These are phyloP conservation scores for Philereme transversata DNA, from an alignment of 2,888 invertebrate genomes.

Conservation along the genomic window DNA sequence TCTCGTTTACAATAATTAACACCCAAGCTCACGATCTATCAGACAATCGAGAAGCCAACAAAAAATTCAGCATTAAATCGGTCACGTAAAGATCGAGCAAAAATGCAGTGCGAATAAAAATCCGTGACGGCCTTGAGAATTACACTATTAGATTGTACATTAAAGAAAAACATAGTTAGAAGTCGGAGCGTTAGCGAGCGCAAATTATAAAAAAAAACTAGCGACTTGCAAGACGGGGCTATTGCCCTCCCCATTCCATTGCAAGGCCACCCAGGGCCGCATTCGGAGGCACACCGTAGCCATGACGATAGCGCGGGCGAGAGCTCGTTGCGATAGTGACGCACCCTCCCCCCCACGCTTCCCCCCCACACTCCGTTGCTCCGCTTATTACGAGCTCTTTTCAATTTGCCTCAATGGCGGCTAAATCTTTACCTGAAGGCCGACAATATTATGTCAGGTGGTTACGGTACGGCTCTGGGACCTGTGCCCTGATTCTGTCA, in stretches of 20 bases:
- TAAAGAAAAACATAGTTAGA: slow-evolving; percentile 60
- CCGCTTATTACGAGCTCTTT: slow-evolving; percentile 73
- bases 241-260: slow-evolving; percentile 84
- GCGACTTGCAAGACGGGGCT: slow-evolving; percentile 75
- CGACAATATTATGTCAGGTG: slow-evolving; percentile 55
- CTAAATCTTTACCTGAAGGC: slow-evolving; percentile 76
- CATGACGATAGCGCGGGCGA: slow-evolving; percentile 73
- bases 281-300: slow-evolving; percentile 69
- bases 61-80: slow-evolving; percentile 40
- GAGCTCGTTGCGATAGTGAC: slow-evolving; percentile 78
- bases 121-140: slow-evolving; percentile 66
- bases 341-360: slow-evolving; percentile 48
- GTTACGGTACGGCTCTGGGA: slow-evolving; percentile 40
- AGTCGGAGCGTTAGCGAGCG: slow-evolving; percentile 68
- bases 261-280: slow-evolving; percentile 84
- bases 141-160: slow-evolving; percentile 55
- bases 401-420: slow-evolving; percentile 76
- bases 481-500: slow-evolving; percentile 42
- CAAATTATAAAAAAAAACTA: slow-evolving; percentile 61
- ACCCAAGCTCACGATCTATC: slow-evolving; percentile 21
- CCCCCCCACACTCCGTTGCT: slow-evolving; percentile 45
- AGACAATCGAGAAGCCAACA: slow-evolving; percentile 22
- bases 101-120: slow-evolving; percentile 63
- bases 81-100: slow-evolving; percentile 49
- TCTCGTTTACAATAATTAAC: not conserved